Evolutionary conservation across 1,140 invertebrate species (phyloP).

Genomic region (Heterodera schachtii): DNA sequence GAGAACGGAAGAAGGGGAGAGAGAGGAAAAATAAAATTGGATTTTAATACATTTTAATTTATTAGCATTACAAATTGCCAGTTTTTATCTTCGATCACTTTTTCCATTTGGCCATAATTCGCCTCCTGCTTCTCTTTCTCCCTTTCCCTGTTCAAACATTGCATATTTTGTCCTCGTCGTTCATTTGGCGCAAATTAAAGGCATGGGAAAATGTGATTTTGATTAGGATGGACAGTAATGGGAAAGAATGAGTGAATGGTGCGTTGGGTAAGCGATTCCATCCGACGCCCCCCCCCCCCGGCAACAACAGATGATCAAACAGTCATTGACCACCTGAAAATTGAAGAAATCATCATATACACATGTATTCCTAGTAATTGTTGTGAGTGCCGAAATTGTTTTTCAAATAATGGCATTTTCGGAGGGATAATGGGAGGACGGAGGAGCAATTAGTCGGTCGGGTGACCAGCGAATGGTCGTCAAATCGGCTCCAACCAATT

Average conservation of each 20-base stretch:
- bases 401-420: neutral
- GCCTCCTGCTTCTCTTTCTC: neutral
- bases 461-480: neutral
- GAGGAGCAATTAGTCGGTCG: neutral
- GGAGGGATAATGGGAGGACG: neutral
- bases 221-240: neutral
- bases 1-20: neutral
- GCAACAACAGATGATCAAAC: neutral
- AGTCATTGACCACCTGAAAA: no score
- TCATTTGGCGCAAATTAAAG: neutral
- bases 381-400: neutral
- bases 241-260: neutral
- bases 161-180: neutral
- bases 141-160: constrained; percentile 10
- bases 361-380: no score
- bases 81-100: neutral
- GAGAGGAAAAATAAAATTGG: neutral
- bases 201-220: neutral
- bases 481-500: neutral
- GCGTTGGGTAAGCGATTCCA: neutral
- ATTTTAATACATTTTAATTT: neutral
- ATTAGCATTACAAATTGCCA: no score
- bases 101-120: neutral
- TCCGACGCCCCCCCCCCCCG: neutral
- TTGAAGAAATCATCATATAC: no score